Conservation (phyloP, 2,113 vertebrate species). For the Epinephelus moara region DNA sequence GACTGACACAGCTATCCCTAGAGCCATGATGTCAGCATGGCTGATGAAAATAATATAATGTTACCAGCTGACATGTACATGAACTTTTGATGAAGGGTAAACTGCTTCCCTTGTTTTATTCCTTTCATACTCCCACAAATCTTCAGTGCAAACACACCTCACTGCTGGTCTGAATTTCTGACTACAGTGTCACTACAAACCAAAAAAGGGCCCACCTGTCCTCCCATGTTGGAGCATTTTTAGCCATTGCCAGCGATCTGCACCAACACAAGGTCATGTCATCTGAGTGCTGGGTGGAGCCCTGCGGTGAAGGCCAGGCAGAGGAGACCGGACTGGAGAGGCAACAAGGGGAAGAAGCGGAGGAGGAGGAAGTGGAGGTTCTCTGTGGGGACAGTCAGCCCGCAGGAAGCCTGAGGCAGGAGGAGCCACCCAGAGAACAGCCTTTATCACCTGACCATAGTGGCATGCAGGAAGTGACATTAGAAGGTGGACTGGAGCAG, state of each 20-base stretch:
- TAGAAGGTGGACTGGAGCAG: slow-evolving; percentile 42
- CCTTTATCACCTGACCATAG: slow-evolving; percentile 1
- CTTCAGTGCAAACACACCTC: background rate
- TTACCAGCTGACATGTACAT: background rate
- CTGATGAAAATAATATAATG: background rate
- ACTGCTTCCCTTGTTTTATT: background rate
- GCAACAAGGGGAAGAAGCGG: slow-evolving; percentile 12
- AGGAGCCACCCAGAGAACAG: slow-evolving; percentile 23
- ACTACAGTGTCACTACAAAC: background rate
- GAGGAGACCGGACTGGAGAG: background rate
- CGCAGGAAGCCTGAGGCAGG: slow-evolving; percentile 9
- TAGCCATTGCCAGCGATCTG: slow-evolving; percentile 19
- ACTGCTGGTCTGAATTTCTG: background rate
- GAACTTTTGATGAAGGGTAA: background rate
- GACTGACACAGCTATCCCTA: background rate
- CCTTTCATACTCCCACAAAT: background rate
- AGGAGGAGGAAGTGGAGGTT: slow-evolving; percentile 45
- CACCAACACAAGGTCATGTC: slow-evolving; percentile 60
- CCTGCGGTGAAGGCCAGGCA: slow-evolving; percentile 6
- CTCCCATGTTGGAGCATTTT: slow-evolving; percentile 36
- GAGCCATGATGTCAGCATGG: background rate
- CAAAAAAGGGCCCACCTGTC: background rate
- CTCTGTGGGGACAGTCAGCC: slow-evolving; percentile 6
- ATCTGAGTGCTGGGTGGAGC: slow-evolving; percentile 51
- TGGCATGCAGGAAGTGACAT: slow-evolving; percentile 56